A percentile compares a stretch with the other conserved stretches of the same genome.
Evolutionary conservation across 1,140 invertebrate genomes (phyloP).

Genomic region (Drosophila oshimai): DNA sequence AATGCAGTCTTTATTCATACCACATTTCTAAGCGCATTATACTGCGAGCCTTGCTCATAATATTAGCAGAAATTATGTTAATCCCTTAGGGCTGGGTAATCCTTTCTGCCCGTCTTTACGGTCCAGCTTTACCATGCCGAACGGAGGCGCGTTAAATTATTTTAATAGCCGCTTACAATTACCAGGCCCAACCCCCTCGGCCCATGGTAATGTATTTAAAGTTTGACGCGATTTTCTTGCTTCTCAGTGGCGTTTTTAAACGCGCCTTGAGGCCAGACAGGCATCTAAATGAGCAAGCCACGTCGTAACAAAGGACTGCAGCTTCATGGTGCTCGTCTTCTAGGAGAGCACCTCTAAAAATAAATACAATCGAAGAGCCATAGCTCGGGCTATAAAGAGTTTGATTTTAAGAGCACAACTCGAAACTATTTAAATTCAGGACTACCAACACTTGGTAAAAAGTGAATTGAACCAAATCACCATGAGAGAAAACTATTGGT

Average conservation of each 20-base stretch:
- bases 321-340: not conserved
- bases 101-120: not conserved
- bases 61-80: conserved; percentile 72
- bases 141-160: conserved; percentile 47
- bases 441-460: no score
- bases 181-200: conserved; percentile 20
- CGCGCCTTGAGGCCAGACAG: conserved; percentile 16
- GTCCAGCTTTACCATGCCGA: conserved; percentile 9
- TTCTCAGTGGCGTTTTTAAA: conserved; percentile 30
- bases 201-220: conserved; percentile 26
- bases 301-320: conserved; percentile 7
- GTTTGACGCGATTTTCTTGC: conserved; percentile 23
- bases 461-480: no score
- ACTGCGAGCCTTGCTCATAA: conserved; percentile 41
- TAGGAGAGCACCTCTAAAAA: conserved; percentile 2
- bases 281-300: no score
- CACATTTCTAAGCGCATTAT: conserved; percentile 74
- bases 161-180: conserved; percentile 72
- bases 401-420: no score
- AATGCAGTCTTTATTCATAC: conserved; percentile 67
- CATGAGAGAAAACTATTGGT: no score
- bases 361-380: not conserved
- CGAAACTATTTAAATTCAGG: no score
- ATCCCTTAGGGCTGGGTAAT: conserved; percentile 36
- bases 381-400: no score